Base-by-base conservation (phyloP, 2,113 vertebrate genomes). In the Scophthalmus maximus region DNA sequence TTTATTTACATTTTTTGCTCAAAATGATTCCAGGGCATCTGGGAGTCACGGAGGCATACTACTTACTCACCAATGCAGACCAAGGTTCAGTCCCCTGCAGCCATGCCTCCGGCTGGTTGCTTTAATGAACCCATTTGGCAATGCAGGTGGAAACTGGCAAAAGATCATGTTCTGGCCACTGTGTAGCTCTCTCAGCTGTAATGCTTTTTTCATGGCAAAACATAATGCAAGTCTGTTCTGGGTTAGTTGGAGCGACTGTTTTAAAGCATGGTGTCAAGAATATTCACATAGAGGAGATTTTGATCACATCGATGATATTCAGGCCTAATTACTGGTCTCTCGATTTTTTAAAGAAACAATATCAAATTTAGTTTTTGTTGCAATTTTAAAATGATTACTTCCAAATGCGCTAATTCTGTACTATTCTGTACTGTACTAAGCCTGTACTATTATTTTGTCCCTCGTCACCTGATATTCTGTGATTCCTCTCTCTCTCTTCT, bases 111-210 rank as follows among this genome's bases (percentile, higher is more conserved):
- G 68, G 85, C 76, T 64, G 11, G 5, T 32, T 53, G 62, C 22
- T 69, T 51, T 60, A 79, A 83, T 72, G 60, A 83, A 68, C 36
- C 34, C 4, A 30, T 79, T 68, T 76, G 34, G 36, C 73, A 68
- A n/a, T 25, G 22, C 60, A 70, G 9, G 22, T 76, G 26, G 42
- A 61, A 76, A 53, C 67, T 67, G 64, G 61, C 42, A 44, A 50
- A 61, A 7, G 23, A 68, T 53, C 49, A 18, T 61, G 47, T 76
- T 64, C 32, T 78, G 59, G 49, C 64, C 26, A 12, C 65, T 53
- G 20, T 51, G 9, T 36, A n/a, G n/a, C 12, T 68, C 29, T 62
- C 30, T 74, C 42, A 29, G 34, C 20, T 36, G 34, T 46, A 25
- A 42, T 59, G 25, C 14, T 69, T 77, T 78, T 38, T 46, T 27